Evolutionary conservation across 2,113 vertebrate species (phyloP), one percentile per base, ranked within the genome.

Genomic region (Burhinus oedicnemus): DNA sequence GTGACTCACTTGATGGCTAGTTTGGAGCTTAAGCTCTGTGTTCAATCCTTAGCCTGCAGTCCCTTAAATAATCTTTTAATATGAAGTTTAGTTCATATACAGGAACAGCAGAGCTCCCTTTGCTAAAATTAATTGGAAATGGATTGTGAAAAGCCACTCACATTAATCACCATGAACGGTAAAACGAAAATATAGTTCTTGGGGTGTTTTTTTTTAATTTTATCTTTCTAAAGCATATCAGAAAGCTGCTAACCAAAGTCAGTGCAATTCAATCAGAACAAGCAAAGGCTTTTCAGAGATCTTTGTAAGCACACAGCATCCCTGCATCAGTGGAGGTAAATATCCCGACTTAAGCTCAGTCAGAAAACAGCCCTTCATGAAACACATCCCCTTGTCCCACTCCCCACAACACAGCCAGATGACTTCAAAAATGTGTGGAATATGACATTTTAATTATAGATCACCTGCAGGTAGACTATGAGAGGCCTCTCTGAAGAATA

Each of bases 1-100:
- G 89, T 96, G 95, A 96, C 86, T 96, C 95, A 97, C 76, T 88
- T 32, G 88, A 74, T 90, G 91, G 95, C 95, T 95, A 68, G 64
- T 70, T 94, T 69, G 52, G 85, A 95, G 57, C 6, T 95, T 92
- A 89, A 90, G 47, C 83, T 89, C 72, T 57, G 30, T 49, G 69
- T 72, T 90, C 91, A 95, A 87, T 95, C 89, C 86, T 83, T 61
- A 95, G 74, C 87, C 42, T 66, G 44, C 92, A 87, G 89, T 95
- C 93, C 94, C 88, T 79, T 87, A 85, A 93, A 83, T 95, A 95
- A 95, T 96, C 83, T 89, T 91, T 93, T 95, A 88, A 89, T 92
- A 89, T 11, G 34, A 93, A 92, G 83, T 95, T 96, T 74, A 95
- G 95, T 84, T 95, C 87, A 87, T 60, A 92, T 11, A 89, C 81